Conservation (phyloP, 2,888 invertebrate species). For the Lamproptera curius region DNA sequence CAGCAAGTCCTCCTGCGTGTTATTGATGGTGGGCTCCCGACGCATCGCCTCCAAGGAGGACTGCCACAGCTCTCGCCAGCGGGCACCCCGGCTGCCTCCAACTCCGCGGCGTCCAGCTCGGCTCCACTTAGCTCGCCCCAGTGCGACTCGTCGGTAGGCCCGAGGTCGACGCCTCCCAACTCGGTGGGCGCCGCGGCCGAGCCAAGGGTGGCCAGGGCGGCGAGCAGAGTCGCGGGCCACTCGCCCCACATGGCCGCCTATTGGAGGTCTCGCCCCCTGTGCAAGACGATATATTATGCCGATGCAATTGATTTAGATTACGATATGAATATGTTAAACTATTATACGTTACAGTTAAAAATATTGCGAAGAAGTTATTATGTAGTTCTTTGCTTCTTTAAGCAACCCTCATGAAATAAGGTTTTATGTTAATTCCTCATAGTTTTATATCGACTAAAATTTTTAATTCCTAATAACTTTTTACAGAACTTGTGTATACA, state of each 20-base stretch:
- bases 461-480: no score
- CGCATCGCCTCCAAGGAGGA: slow-evolving; percentile 63
- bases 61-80: slow-evolving; percentile 83
- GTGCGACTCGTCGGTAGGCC: slow-evolving; percentile 22
- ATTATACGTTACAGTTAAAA: no score
- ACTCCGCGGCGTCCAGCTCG: slow-evolving; percentile 37
- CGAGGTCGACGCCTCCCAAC: slow-evolving; percentile 16
- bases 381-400: no score
- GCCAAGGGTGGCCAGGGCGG: slow-evolving; percentile 23
- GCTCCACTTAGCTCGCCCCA: slow-evolving; percentile 29
- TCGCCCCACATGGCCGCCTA: slow-evolving; percentile 23
- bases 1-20: slow-evolving; percentile 85
- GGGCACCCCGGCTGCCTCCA: slow-evolving; percentile 51
- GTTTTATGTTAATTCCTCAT: no score
- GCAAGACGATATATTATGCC: no score
- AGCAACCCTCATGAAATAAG: no score
- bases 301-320: no score
- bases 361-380: no score
- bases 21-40: slow-evolving; percentile 80
- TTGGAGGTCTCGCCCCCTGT: neutral
- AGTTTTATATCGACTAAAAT: no score
- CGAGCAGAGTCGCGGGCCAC: slow-evolving; percentile 28
- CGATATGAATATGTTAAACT: no score
- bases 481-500: no score
- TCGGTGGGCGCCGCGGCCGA: slow-evolving; percentile 23